Conservation (phyloP, 2,797 vertebrate genomes). For the Oreochromis grahami region DNA sequence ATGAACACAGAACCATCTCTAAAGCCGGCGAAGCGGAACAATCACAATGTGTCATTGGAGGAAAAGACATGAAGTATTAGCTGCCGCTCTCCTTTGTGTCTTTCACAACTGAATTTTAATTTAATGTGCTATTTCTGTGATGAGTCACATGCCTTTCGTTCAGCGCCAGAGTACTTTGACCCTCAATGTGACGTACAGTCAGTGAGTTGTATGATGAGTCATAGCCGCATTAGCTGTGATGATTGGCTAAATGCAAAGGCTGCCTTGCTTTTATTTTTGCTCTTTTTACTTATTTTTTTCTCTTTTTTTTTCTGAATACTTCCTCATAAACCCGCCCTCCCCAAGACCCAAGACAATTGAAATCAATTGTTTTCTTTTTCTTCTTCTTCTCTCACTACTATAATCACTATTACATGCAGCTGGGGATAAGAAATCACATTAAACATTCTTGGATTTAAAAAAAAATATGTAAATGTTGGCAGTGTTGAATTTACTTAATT, state of each 20-base stretch:
- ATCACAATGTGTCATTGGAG: slow-evolving; percentile 64
- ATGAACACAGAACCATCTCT: slow-evolving; percentile 56
- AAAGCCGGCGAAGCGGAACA: slow-evolving; percentile 51
- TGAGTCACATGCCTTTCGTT: slow-evolving; percentile 58
- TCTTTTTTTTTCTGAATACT: neutral
- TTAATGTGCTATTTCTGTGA: slow-evolving; percentile 52
- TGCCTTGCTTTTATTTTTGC: neutral
- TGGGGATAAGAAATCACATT: neutral
- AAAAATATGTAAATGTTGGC: neutral
- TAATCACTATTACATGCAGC: neutral
- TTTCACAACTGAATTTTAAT: slow-evolving; percentile 61
- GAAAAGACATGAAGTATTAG: slow-evolving; percentile 51
- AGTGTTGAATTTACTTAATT: neutral
- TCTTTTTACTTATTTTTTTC: neutral
- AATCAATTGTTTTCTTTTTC: neutral
- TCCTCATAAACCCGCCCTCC: neutral
- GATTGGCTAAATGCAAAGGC: slow-evolving; percentile 33
- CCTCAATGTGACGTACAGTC: slow-evolving; percentile 56
- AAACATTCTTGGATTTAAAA: neutral
- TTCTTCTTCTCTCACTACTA: neutral
- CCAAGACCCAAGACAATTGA: neutral
- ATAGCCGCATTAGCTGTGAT: slow-evolving; percentile 39
- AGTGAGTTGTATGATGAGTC: slow-evolving; percentile 63
- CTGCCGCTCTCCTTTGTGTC: slow-evolving; percentile 55
- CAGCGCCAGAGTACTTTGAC: slow-evolving; percentile 48